These are phyloP conservation scores for Argyresthia goedartella DNA, from an alignment of 2,888 invertebrate species.

Conservation along the genomic window DNA sequence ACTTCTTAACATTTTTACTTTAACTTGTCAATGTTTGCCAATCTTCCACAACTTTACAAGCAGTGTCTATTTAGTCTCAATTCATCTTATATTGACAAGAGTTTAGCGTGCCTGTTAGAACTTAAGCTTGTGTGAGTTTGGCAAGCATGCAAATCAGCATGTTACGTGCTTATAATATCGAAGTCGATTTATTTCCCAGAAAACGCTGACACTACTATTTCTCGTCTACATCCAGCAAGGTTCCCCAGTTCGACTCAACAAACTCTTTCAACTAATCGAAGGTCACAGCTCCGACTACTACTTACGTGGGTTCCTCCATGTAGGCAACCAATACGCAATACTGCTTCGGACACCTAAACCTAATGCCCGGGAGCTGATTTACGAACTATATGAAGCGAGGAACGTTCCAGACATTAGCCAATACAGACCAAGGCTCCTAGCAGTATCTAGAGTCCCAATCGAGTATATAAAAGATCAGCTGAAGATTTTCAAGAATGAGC, in stretches of 20 bases:
- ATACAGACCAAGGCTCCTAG: conserved; percentile 37
- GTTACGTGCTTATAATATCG: too few species aligned
- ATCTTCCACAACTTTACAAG: too few species aligned
- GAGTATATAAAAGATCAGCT: conserved; percentile 46
- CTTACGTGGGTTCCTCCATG: conserved; percentile 41
- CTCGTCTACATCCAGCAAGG: conserved; percentile 5
- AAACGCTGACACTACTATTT: not conserved
- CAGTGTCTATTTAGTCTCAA: too few species aligned
- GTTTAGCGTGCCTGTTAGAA: too few species aligned
- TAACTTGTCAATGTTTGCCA: too few species aligned
- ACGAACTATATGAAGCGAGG: conserved; percentile 49
- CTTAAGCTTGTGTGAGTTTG: too few species aligned
- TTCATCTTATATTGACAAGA: too few species aligned
- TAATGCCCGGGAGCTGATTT: conserved; percentile 39
- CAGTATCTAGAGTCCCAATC: conserved; percentile 46
- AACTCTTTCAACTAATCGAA: conserved; percentile 46
- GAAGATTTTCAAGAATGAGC: conserved; percentile 31
- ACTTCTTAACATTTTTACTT: too few species aligned
- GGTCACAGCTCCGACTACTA: conserved; percentile 40
- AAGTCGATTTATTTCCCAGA: not conserved
- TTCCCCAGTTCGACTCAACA: conserved; percentile 39
- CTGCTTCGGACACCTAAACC: conserved; percentile 36
- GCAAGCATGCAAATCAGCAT: too few species aligned
- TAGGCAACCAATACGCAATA: conserved; percentile 48
- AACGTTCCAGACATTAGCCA: conserved; percentile 26